Percentiles rank a stretch among this genome's conserved stretches.
phyloP scores from a whole-genome alignment of 1,140 invertebrate species.

The Planococcus citri region DNA sequence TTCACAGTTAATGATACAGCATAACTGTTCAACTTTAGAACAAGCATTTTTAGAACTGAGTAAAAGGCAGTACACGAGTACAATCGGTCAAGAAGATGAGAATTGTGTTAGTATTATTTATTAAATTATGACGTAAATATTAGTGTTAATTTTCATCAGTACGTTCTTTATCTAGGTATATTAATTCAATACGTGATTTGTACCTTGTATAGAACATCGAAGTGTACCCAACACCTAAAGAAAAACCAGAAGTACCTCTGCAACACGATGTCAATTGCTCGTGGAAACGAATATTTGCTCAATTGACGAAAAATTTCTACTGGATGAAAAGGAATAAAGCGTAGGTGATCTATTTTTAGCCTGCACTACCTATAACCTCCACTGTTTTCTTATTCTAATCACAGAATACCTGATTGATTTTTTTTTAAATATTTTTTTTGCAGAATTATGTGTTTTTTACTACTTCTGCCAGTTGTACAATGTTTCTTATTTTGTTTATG shows the following conservation, averaged over 20 bases:
- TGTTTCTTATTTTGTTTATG: constrained; percentile 46
- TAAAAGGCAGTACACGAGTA: constrained; percentile 24
- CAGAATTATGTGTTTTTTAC: constrained; percentile 43
- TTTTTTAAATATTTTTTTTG: constrained; percentile 31
- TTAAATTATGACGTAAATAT: too few species aligned
- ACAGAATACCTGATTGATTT: too few species aligned
- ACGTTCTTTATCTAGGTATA: too few species aligned
- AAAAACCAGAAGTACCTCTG: constrained; percentile 26
- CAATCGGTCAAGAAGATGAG: constrained; percentile 25
- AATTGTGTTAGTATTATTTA: constrained; percentile 25
- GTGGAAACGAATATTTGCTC: constrained; percentile 45
- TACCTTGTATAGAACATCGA: constrained; percentile 27
- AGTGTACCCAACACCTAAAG: constrained; percentile 26
- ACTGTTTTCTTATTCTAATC: too few species aligned
- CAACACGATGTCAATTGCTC: constrained; percentile 24
- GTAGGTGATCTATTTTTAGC: constrained; percentile 50
- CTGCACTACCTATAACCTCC: too few species aligned
- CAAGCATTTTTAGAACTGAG: constrained; percentile 29
- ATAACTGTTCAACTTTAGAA: constrained; percentile 40
- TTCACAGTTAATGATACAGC: constrained; percentile 35
- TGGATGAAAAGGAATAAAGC: constrained; percentile 81
- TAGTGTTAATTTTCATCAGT: too few species aligned
- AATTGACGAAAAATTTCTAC: constrained; percentile 82
- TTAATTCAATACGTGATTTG: too few species aligned
- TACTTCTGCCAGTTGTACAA: constrained; percentile 47